Evolutionary conservation across 1,140 invertebrate species (phyloP), one percentile per base, ranked within the genome.

Genomic region (Hydropsyche tenuis): DNA sequence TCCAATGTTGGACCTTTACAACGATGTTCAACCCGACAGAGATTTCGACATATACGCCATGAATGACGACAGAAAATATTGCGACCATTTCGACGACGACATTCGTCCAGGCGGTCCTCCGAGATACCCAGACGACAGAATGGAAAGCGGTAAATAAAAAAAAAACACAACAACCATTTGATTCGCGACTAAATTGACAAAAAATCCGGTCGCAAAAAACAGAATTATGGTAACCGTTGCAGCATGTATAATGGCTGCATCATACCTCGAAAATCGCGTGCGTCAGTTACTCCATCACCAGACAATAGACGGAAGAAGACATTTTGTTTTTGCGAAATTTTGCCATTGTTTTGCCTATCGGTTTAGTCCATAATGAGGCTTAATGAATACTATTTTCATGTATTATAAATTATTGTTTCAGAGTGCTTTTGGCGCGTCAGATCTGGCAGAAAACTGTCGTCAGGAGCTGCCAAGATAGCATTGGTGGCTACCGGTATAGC

Each of bases 361-460:
- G 22, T 60, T 60, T 60, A 14, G 14, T n/a, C 14, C 42, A 65
- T 43, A 18, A 51, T 73, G 22, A 23, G 11, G 22, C 23, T 60
- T 60, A 60, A 60, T 60, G 56, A 60, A 60, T 60, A 25, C 23
- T 25, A 60, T 60, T 60, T 25, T 27, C 12, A 20, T 60, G n/a
- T n/a, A 6, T 6, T 43, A 7, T 53, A 3, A 22, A 22, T 79
- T 78, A 78, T 77, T 72, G 46, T 85, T 85, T 51, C 80, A 93
- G 93, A 93, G 81, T 94, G 93, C 81, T 94, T 94, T 80, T 92
- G 91, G 88, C 88, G 92, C 56, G 89, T 92, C 0, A 87, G 91
- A 42, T 92, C 90, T 75, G 91, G 90, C 3, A 88, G 90, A 2
- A 83, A 88, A 18, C 87, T 94, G 60, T 87, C 88, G 30, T 85